Evolutionary conservation across 2,797 vertebrate species (phyloP).

Genomic region (Tapera naevia): DNA sequence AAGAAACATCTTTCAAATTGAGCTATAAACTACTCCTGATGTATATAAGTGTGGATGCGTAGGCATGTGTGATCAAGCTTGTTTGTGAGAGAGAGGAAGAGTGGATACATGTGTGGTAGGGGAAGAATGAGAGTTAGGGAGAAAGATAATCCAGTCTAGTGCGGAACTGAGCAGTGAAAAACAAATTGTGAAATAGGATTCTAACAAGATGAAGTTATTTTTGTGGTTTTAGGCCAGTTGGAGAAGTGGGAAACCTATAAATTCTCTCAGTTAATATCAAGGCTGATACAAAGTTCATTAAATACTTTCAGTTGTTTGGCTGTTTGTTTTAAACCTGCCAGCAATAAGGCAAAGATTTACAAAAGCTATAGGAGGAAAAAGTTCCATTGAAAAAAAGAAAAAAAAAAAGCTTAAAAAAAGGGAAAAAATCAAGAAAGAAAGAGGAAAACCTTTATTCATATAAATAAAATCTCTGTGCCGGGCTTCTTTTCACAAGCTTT

Average conservation of each 20-base stretch:
- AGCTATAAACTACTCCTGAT: constrained; percentile 33
- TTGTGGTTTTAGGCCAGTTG: constrained; percentile 35
- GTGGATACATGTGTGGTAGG: constrained; percentile 11
- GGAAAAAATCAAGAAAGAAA: too few species aligned
- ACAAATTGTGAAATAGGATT: constrained; percentile 25
- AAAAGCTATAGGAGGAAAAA: constrained; percentile 19
- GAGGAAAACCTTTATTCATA: background rate
- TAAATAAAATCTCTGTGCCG: background rate
- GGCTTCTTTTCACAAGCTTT: constrained; percentile 8
- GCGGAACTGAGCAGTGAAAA: constrained; percentile 35
- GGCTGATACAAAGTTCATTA: constrained; percentile 51
- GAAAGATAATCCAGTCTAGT: constrained; percentile 38
- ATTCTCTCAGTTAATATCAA: constrained; percentile 32
- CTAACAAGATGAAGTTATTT: constrained; percentile 43
- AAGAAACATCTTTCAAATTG: constrained; percentile 6
- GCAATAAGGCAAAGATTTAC: constrained; percentile 40
- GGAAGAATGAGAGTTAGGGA: constrained; percentile 15
- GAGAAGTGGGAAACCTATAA: constrained; percentile 60
- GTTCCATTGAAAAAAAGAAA: background rate
- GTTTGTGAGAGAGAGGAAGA: constrained; percentile 32
- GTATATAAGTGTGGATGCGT: constrained; percentile 23
- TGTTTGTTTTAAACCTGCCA: constrained; percentile 63
- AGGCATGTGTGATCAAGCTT: constrained; percentile 46
- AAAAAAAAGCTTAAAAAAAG: background rate
- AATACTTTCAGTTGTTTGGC: constrained; percentile 11